A percentile compares a stretch with the other conserved stretches of the same genome.
Evolutionary conservation across 53 echinoderm and acorn worm species (phyloP).

Genomic region (Zoroaster sp.): DNA sequence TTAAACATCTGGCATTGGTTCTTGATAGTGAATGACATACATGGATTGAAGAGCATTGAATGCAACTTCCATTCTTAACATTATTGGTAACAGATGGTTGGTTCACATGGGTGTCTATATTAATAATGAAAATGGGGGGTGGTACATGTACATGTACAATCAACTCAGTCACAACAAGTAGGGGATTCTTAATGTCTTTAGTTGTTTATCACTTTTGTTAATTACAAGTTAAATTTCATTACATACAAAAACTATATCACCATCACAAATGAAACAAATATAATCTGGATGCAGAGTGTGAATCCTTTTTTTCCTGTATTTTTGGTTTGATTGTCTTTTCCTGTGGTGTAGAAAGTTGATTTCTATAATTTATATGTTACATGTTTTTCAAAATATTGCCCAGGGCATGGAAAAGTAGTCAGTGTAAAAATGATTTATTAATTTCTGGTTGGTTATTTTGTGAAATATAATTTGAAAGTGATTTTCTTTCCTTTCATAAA

Average conservation of each 20-base stretch:
- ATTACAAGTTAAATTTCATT: no score
- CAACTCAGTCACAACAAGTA: background rate
- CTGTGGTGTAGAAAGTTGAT: background rate
- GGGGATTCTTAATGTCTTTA: background rate
- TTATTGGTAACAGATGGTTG: conserved; percentile 48
- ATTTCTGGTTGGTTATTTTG: no score
- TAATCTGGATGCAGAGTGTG: no score
- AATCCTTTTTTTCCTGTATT: background rate
- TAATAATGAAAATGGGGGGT: background rate
- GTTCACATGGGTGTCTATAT: conserved; percentile 13
- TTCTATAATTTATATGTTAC: background rate
- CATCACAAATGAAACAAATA: no score
- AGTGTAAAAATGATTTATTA: no score
- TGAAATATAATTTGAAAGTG: no score
- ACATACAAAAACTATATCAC: no score
- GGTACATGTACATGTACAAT: background rate
- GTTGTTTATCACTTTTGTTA: no score
- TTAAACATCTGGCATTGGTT: conserved; percentile 11
- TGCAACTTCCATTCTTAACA: background rate
- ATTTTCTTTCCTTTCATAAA: no score
- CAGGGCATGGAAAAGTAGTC: no score
- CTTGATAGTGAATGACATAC: background rate
- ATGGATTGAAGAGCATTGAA: background rate
- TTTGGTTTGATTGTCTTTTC: background rate
- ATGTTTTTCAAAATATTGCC: no score